These are phyloP conservation scores for Coelopa pilipes DNA, from an alignment of 2,888 invertebrate species.

Conservation along the genomic window DNA sequence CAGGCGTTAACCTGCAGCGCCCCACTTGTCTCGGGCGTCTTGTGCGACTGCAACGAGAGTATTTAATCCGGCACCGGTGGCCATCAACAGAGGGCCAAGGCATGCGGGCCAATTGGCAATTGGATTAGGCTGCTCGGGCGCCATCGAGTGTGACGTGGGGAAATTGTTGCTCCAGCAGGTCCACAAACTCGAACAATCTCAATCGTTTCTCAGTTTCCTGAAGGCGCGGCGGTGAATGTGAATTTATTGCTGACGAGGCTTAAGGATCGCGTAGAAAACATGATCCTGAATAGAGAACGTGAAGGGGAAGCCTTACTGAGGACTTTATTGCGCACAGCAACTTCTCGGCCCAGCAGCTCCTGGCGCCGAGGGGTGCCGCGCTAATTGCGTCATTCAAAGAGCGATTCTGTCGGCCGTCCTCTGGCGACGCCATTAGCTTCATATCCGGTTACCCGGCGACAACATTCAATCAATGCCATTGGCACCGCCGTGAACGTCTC, in stretches of 20 bases:
- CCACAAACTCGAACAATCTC: too few relatives aligned
- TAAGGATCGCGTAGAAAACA: too few relatives aligned
- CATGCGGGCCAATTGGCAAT: slow-evolving; percentile 20
- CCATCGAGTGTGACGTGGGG: neutral
- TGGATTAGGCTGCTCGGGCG: neutral
- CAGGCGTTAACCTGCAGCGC: slow-evolving; percentile 2
- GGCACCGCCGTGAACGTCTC: too few relatives aligned
- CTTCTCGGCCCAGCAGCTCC: slow-evolving; percentile 27
- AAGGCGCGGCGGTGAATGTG: too few relatives aligned
- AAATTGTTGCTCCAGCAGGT: neutral
- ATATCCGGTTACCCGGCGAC: slow-evolving; percentile 18
- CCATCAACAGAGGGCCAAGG: neutral
- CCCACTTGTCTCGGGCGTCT: too few relatives aligned
- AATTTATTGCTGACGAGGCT: too few relatives aligned
- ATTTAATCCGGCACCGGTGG: slow-evolving; percentile 13
- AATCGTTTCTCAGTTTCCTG: too few relatives aligned
- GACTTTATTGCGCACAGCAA: slow-evolving; percentile 27
- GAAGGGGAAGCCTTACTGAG: slow-evolving; percentile 31
- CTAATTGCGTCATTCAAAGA: slow-evolving; percentile 39
- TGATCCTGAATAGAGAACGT: too few relatives aligned
- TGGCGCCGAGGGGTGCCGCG: slow-evolving; percentile 38
- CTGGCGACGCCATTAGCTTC: neutral
- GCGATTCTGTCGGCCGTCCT: too few relatives aligned
- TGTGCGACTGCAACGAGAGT: neutral
- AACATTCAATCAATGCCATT: neutral